These are phyloP conservation scores for Ophion ellenae DNA, from an alignment of 2,888 invertebrate genomes.

Conservation along the genomic window DNA sequence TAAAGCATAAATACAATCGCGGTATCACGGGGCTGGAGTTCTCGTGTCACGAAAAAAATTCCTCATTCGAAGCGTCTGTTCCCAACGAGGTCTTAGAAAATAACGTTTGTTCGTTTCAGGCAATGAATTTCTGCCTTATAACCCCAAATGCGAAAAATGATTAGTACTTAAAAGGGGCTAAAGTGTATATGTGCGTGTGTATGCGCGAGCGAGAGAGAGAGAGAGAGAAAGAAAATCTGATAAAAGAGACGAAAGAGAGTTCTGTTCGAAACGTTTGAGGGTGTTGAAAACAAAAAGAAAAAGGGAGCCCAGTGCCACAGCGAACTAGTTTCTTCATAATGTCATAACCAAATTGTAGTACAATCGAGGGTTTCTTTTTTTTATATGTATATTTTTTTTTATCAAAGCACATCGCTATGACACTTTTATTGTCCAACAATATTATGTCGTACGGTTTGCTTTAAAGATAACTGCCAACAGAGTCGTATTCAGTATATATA, in stretches of 20 bases:
- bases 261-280: constrained; percentile 10
- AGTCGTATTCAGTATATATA: constrained; percentile 43
- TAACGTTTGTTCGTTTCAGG: not conserved
- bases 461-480: constrained; percentile 59
- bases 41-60: not conserved
- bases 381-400: constrained; percentile 39
- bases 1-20: too few species aligned
- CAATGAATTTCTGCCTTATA: not conserved
- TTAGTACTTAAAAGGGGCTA: constrained; percentile 1
- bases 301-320: constrained; percentile 73
- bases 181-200: not conserved
- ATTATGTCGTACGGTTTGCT: constrained; percentile 36
- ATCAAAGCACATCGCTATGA: constrained; percentile 40
- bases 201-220: not conserved
- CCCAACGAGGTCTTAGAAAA: not conserved
- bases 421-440: constrained; percentile 55
- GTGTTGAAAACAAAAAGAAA: constrained; percentile 15
- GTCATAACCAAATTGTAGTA: constrained; percentile 82
- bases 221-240: not conserved
- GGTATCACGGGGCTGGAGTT: too few species aligned
- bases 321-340: constrained; percentile 76
- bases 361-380: constrained; percentile 74
- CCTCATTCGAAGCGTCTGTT: not conserved
- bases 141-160: not conserved
- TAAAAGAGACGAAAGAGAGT: not conserved